Evolutionary conservation across 2,888 invertebrate genomes (phyloP).

Genomic region (Spisula subtruncata): DNA sequence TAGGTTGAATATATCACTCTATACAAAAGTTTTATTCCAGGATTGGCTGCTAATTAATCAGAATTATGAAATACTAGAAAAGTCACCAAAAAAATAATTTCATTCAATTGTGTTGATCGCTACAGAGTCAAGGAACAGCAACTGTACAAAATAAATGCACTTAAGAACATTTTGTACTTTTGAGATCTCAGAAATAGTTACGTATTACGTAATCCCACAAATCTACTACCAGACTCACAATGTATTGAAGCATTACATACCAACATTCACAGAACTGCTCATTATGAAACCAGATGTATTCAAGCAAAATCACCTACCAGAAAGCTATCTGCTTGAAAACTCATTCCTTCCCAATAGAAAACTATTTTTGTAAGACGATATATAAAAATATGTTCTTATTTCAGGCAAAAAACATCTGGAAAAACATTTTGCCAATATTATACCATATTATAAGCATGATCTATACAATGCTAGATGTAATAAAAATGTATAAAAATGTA

Average conservation of each 20-base stretch:
- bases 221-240: too few relatives aligned
- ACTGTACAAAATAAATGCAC: too few relatives aligned
- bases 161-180: too few relatives aligned
- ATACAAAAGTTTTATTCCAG: too few relatives aligned
- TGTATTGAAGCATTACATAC: slow-evolving; percentile 6
- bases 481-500: not conserved
- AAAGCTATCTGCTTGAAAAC: slow-evolving; percentile 12
- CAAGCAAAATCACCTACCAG: not conserved
- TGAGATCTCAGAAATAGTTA: too few relatives aligned
- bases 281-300: not conserved
- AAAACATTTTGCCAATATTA: not conserved
- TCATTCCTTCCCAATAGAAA: not conserved
- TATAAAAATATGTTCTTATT: not conserved
- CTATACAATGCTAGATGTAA: not conserved
- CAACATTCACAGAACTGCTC: not conserved
- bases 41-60: too few relatives aligned
- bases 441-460: not conserved
- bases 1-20: too few relatives aligned
- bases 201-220: too few relatives aligned
- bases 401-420: not conserved
- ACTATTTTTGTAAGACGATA: slow-evolving; percentile 4
- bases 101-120: too few relatives aligned
- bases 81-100: too few relatives aligned
- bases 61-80: too few relatives aligned
- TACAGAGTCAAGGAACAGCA: too few relatives aligned